These are phyloP conservation scores for Dorcus hopei DNA, from an alignment of 2,888 invertebrate genomes.

Conservation along the genomic window DNA sequence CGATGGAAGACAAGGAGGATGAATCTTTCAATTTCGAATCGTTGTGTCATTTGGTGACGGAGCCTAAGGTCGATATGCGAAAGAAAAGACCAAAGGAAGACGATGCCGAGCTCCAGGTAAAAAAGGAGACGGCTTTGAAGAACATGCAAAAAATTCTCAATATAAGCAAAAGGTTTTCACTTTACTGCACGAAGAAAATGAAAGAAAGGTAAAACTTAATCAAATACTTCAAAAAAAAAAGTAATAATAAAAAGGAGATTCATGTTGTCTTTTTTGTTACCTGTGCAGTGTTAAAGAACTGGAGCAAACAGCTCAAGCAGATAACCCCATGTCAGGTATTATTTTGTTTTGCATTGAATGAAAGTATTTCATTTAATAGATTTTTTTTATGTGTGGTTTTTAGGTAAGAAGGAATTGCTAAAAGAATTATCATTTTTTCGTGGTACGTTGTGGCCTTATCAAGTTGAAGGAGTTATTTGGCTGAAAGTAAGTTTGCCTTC, in stretches of 20 bases:
- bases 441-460: slow-evolving; percentile 59
- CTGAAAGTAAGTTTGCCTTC: slow-evolving; percentile 50
- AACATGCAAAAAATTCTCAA: neutral
- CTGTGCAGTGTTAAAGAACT: neutral
- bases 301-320: neutral
- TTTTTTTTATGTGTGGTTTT: neutral
- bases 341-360: neutral
- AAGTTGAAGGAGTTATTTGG: slow-evolving; percentile 66
- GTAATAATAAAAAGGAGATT: neutral
- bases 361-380: neutral
- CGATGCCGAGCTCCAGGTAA: slow-evolving; percentile 20
- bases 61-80: too few relatives aligned
- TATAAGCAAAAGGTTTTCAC: neutral
- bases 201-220: neutral
- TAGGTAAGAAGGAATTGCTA: neutral
- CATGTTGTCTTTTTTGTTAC: neutral
- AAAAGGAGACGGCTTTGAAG: neutral
- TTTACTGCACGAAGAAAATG: neutral
- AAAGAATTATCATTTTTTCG: slow-evolving; percentile 10
- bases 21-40: too few relatives aligned
- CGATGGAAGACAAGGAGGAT: too few relatives aligned
- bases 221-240: neutral
- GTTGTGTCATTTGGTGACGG: too few relatives aligned
- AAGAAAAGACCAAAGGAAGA: too few relatives aligned
- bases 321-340: neutral